Percentiles rank a stretch among this genome's conserved stretches.
phyloP scores from a whole-genome alignment of 2,113 vertebrate species.

The Colistium nudipinnis region DNA sequence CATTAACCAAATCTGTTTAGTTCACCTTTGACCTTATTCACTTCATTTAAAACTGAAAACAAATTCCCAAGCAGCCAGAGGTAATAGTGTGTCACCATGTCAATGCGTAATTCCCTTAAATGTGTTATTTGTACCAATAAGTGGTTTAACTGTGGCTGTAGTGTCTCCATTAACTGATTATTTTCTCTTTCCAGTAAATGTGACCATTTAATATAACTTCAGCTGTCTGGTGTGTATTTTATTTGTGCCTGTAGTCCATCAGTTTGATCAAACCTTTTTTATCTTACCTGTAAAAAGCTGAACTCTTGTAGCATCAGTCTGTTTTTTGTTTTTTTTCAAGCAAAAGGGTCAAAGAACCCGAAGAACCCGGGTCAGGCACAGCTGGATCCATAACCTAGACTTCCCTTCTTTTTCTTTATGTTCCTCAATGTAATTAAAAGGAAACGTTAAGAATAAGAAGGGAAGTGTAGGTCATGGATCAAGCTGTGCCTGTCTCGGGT shows the following conservation, averaged over 20 bases:
- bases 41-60: constrained; percentile 1
- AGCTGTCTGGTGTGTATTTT: neutral
- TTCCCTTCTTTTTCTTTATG: neutral
- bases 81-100: too few species aligned
- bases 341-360: too few species aligned
- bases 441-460: neutral
- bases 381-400: neutral
- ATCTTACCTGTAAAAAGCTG: too few species aligned
- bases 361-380: neutral
- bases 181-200: too few species aligned
- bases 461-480: neutral
- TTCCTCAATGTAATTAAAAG: neutral
- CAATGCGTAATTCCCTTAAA: too few species aligned
- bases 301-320: neutral
- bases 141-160: too few species aligned
- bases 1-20: neutral
- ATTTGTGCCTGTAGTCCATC: too few species aligned
- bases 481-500: neutral
- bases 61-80: constrained; percentile 1
- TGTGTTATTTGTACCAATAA: too few species aligned
- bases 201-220: too few species aligned
- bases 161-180: too few species aligned
- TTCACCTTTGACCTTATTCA: neutral
- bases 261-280: too few species aligned
- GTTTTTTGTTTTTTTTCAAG: neutral